phyloP scores from a whole-genome alignment of 1,140 invertebrate genomes.

The Leptoteleia sp. region DNA sequence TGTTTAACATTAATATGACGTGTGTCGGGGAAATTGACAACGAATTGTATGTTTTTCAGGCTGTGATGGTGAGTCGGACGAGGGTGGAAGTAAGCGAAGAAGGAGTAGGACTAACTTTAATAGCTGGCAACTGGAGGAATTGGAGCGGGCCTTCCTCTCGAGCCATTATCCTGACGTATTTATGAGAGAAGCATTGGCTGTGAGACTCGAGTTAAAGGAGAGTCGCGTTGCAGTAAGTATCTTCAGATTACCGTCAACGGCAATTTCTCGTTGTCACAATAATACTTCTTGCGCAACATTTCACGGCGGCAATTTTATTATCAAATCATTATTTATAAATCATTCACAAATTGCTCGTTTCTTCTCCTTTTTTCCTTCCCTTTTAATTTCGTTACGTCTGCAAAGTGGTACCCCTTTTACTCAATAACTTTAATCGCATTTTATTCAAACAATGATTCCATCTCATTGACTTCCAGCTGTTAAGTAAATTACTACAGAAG shows the following conservation, averaged over 20 bases:
- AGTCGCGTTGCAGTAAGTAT: constrained; percentile 97
- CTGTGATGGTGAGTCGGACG: constrained; percentile 84
- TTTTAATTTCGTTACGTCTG: no score
- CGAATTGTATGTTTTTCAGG: constrained; percentile 71
- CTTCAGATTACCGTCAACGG: constrained; percentile 58
- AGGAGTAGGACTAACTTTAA: constrained; percentile 99
- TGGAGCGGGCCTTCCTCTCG: constrained; percentile 97
- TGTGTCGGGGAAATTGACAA: constrained; percentile 58
- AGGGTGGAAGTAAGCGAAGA: constrained; percentile 88
- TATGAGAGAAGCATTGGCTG: constrained; percentile 97
- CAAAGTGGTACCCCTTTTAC: no score
- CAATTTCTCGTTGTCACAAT: constrained; percentile 60
- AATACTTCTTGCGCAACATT: constrained; percentile 25
- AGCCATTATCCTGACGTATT: constrained; percentile 99
- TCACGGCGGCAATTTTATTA: constrained; percentile 28
- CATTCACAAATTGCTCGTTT: no score
- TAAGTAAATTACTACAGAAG: no score
- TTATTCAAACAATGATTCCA: no score
- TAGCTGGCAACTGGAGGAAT: constrained; percentile 98
- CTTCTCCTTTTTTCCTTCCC: no score
- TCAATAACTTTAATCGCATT: no score
- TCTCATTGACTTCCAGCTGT: no score
- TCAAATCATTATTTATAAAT: constrained; percentile 23
- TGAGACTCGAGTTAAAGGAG: constrained; percentile 97
- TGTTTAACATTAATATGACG: constrained; percentile 58